Base-by-base conservation (phyloP, 1,140 invertebrate species). In the Hormaphis cornu region DNA sequence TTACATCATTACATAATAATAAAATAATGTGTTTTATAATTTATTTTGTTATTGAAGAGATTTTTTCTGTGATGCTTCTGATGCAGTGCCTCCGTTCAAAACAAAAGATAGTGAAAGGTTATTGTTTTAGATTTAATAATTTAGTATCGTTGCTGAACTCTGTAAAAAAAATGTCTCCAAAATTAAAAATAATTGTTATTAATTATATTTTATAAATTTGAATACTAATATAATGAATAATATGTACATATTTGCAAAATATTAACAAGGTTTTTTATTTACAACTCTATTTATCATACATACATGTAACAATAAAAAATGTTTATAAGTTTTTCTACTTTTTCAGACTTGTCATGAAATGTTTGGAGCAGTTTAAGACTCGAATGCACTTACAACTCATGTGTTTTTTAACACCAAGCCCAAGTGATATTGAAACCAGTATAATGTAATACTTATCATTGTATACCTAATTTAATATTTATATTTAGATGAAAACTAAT, bases 41-140 rank as follows among this genome's bases (percentile, higher is more conserved):
- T 33, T 10, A 26, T 30, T 59, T 2, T 71, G 70, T 54, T 74
- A 53, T 77, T 77, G 69, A 56, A 85, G 82, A 71, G 78, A 74
- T 71, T 83, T 83, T 73, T 85, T 85, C 75, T 79, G 81, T 53
- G 84, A 86, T 75, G 83, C 85, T 52, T 73, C 86, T 6, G 83
- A 84, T 48, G 80, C 81, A 3, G 81, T 86, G 74, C 84, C 84
- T 18, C 74, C 76, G 24, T 75, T 84, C 18, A 76, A 78, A 26
- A 74, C 77, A 69, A 75, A 78, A 56, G 82, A 85, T 72, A 72
- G 74, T 72, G 76, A 75, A 78, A 79, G 74, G 76, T 74, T 76
- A 69, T 69, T 70, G 35, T 42, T 20, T 73, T 50, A 14, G 16
- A 26, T 26, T 16, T 50, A 16, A 37, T 35, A 1, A 56, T 56